Base-by-base conservation (phyloP, 1,140 invertebrate genomes). In the Neodiprion lecontei region DNA sequence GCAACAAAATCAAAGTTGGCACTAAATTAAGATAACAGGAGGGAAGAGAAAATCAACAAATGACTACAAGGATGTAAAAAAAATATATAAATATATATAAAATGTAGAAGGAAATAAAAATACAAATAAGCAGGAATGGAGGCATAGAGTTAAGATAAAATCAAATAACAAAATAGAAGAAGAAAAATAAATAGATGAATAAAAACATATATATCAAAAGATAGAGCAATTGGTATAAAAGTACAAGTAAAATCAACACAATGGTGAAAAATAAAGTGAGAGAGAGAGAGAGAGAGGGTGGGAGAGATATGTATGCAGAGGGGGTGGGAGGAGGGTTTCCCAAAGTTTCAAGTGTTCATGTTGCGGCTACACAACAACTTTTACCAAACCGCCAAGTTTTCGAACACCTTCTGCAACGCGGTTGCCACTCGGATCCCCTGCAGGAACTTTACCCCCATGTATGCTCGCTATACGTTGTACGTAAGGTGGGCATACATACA, bases 281-380 rank as follows among this genome's bases (percentile, higher is more conserved):
- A 74, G 70, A 75, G n/a, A 72, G 10, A 73, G 53, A 72, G 48
- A 72, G 53, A 67, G 67, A 69, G 53, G 69, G 48, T 72, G 53
- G 61, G 66, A 21, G 12, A 28, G 40, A 21, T 48, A 48, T 9
- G n/a, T 23, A 48, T 8, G 17, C 17, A 23, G 2, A 40, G 28
- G 28, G 28, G 61, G 61, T 65, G 17, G 61, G 61, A 61, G n/a
- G 53, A 61, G 12, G 17, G 61, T 14, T 14, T 14, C 61, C 61
- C 4, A 21, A 14, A 65, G 61, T 14, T 65, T 65, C 17, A 5
- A 21, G 61, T 66, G 61, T 71, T 17, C 40, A 71, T 50, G 28
- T 49, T 71, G 17, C 61, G 17, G 48, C 11, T 71, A 21, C 67
- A 61, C 28, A 28, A 72, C 28, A 23, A 21, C 40, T 14, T 65